phyloP scores from a whole-genome alignment of 2,888 invertebrate species.

The Sialis lutaria region DNA sequence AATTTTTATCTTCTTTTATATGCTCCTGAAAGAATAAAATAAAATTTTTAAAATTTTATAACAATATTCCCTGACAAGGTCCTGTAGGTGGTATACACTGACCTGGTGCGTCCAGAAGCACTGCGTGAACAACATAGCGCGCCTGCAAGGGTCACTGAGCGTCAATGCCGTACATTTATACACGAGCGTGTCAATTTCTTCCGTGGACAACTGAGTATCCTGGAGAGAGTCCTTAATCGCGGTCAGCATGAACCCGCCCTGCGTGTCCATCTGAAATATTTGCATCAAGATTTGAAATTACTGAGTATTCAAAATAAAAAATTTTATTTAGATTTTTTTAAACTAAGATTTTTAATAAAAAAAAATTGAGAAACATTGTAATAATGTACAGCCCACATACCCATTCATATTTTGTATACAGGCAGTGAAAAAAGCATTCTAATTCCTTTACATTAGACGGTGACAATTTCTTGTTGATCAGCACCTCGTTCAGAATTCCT shows the following conservation, averaged over 20 bases:
- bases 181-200: slow-evolving; percentile 18
- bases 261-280: slow-evolving; percentile 19
- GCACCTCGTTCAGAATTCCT: slow-evolving; percentile 22
- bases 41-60: no score
- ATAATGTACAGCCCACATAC: slow-evolving; percentile 7
- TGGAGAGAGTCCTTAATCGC: slow-evolving; percentile 20
- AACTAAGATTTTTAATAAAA: no score
- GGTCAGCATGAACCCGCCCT: slow-evolving; percentile 22
- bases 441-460: slow-evolving; percentile 16
- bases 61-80: no score
- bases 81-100: no score
- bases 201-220: slow-evolving; percentile 16
- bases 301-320: no score
- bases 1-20: no score
- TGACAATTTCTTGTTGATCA: slow-evolving; percentile 20
- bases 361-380: not conserved
- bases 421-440: slow-evolving; percentile 24
- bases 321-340: no score
- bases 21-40: no score
- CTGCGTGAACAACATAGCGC: slow-evolving; percentile 21
- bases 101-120: slow-evolving; percentile 21
- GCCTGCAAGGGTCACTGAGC: slow-evolving; percentile 20
- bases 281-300: no score
- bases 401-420: slow-evolving; percentile 24
- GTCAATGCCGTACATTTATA: slow-evolving; percentile 21